Conservation (phyloP, 2,888 invertebrate species). For the Globia sparganii region DNA sequence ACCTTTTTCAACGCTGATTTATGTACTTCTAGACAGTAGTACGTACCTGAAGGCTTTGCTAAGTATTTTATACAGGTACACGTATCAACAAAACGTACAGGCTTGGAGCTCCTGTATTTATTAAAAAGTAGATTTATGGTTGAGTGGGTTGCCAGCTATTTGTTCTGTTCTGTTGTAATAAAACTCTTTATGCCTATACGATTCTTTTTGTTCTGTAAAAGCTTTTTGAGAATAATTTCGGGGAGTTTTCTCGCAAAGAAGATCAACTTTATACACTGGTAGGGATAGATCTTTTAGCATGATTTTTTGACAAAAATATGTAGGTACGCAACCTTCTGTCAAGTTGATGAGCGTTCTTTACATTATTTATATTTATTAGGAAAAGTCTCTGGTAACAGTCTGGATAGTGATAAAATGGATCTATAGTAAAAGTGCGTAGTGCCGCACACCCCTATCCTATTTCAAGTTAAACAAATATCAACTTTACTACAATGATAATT, state of each 20-base stretch:
- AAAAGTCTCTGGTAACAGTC: too few species aligned
- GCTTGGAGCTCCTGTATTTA: slow-evolving; percentile 2
- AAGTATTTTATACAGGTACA: slow-evolving; percentile 23
- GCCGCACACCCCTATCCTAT: too few species aligned
- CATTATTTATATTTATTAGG: too few species aligned
- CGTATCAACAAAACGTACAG: slow-evolving; percentile 2
- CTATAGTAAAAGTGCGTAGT: too few species aligned
- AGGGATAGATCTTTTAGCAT: background rate
- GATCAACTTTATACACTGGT: background rate
- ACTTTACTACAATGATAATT: too few species aligned
- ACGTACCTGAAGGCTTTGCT: slow-evolving; percentile 11
- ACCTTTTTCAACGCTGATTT: slow-evolving; percentile 51
- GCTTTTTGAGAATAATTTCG: background rate
- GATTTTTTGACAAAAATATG: background rate
- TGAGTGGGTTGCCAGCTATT: background rate
- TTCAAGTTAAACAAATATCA: too few species aligned
- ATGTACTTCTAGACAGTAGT: slow-evolving; percentile 39
- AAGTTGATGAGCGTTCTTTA: background rate
- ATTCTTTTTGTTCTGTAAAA: background rate
- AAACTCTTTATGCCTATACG: too few species aligned
- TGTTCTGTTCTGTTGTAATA: slow-evolving; percentile 10
- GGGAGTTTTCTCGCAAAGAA: background rate
- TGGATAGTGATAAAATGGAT: too few species aligned
- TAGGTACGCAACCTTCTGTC: background rate
- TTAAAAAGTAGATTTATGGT: slow-evolving; percentile 44